Evolutionary conservation across 2,797 vertebrate species (phyloP), one percentile per base, ranked within the genome.

Genomic region (Atherinosoma microstoma): DNA sequence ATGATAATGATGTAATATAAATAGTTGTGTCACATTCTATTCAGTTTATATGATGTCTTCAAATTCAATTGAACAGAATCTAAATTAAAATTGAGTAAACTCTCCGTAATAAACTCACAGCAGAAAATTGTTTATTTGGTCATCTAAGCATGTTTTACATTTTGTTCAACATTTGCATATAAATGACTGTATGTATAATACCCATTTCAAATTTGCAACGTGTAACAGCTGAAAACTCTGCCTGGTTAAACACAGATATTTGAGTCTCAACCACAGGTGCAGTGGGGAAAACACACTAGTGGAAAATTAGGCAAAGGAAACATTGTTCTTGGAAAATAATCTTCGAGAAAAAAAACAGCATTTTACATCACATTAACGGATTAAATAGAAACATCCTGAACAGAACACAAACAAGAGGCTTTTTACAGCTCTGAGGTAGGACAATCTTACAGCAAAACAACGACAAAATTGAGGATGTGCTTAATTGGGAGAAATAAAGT

Each of bases 351-450:
- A 35, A 80, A 79, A 83, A 78, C 53, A 68, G 38, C 60, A 70
- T 72, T 34, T 77, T n/a, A 59, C 45, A 70, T 40, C 84, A 68
- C 20, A 3, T 12, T 45, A 29, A 61, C 36, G 12, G 11, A 3
- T 36, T 13, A 59, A 22, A 11, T 22, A 27, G 24, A 38, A 59
- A 36, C 22, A 27, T 29, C 63, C 8, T 64, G 64, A 80, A 75
- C 32, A 69, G 36, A 78, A 74, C 1, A 80, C 18, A 67, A 60
- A 51, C 6, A 61, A 65, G 49, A 80, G 30, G 70, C 20, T 71
- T 82, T 75, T 49, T 40, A 85, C 56, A 84, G 58, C 57, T 86
- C 67, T 87, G 87, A 92, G 87, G 87, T 91, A 92, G 89, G 70
- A 85, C 70, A 70, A 58, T 71, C 76, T 68, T 27, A 79, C 35